A percentile compares a stretch with the other conserved stretches of the same genome.
phyloP scores from a whole-genome alignment of 2,888 invertebrate species.

The Melitaea athalia region DNA sequence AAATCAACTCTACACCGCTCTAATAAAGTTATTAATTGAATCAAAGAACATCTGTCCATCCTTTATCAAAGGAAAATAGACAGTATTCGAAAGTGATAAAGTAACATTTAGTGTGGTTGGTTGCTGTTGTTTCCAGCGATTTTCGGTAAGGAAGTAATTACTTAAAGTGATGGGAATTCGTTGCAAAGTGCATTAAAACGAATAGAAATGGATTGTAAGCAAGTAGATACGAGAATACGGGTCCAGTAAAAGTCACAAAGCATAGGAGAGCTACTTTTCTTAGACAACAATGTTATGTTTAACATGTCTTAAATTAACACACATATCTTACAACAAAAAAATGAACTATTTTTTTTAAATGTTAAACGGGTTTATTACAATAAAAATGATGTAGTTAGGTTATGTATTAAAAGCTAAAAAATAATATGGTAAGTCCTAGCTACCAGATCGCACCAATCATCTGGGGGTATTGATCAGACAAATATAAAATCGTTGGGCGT shows the following conservation, averaged over 20 bases:
- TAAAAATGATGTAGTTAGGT: no score
- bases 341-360: no score
- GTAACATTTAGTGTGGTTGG: background rate
- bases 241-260: conserved; percentile 4
- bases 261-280: background rate
- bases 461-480: no score
- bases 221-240: background rate
- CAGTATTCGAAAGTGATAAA: background rate
- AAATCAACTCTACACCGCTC: conserved; percentile 4
- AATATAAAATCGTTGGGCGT: no score
- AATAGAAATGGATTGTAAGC: conserved; percentile 3
- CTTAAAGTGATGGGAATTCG: conserved; percentile 19
- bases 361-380: no score
- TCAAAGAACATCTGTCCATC: background rate
- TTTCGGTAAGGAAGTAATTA: conserved; percentile 25
- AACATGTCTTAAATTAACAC: background rate
- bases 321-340: no score
- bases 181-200: conserved; percentile 21
- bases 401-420: no score
- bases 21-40: conserved; percentile 14
- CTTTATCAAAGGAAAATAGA: conserved; percentile 1
- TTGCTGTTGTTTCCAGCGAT: conserved; percentile 9
- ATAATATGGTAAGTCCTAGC: no score
- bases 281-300: background rate
- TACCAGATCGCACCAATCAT: no score